These are phyloP conservation scores for Bovichtus diacanthus DNA, from an alignment of 2,797 vertebrate species.

Conservation along the genomic window DNA sequence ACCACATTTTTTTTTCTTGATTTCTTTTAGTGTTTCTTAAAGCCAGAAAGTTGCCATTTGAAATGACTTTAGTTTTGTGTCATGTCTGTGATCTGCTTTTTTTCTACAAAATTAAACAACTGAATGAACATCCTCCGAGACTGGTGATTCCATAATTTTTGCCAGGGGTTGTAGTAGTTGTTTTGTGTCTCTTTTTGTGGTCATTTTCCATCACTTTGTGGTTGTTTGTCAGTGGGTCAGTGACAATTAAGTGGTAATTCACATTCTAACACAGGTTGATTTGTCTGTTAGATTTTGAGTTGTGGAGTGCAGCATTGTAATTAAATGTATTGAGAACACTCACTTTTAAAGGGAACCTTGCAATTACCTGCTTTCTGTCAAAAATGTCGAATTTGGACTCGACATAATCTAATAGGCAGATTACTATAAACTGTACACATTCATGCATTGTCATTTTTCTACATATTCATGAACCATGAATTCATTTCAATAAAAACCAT, in stretches of 20 bases:
- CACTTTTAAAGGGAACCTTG: neutral
- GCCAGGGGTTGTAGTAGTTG: no score
- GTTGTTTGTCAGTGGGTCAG: neutral
- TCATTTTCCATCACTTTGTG: neutral
- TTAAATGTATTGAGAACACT: neutral
- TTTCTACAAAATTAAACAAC: no score
- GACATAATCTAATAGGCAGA: neutral
- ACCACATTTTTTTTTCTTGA: no score
- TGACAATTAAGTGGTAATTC: neutral
- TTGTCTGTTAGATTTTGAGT: neutral
- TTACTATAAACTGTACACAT: neutral
- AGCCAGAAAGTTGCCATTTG: no score
- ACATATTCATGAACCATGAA: no score
- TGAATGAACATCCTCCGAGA: no score
- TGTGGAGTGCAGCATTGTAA: neutral
- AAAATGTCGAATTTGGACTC: neutral
- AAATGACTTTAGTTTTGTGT: no score
- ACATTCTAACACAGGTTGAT: neutral
- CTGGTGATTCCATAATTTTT: no score
- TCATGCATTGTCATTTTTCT: no score
- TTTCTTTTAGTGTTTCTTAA: no score
- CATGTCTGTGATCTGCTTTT: no score
- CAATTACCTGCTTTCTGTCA: neutral
- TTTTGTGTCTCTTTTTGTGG: neutral
- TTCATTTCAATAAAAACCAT: no score